Percentiles rank a stretch among this genome's conserved stretches.
These are phyloP conservation scores for Nestor notabilis DNA, from an alignment of 2,113 vertebrate genomes.

Conservation along the genomic window DNA sequence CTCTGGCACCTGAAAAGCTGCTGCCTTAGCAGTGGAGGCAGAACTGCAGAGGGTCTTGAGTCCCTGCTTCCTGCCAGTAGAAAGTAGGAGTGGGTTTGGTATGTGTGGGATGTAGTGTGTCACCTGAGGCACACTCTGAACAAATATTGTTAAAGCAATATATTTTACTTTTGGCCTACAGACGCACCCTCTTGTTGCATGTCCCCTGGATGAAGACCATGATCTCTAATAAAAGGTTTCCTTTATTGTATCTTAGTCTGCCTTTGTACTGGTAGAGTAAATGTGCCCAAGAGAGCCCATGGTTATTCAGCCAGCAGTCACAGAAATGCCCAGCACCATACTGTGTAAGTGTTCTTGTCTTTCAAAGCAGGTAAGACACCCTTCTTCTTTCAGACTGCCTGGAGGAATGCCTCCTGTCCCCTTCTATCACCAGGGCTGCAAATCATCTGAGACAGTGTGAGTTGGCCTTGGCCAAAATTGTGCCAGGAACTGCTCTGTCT, in stretches of 20 bases:
- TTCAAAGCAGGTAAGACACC: neutral
- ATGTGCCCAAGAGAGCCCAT: neutral
- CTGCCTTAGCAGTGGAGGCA: neutral
- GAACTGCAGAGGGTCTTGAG: neutral
- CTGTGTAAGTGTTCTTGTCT: neutral
- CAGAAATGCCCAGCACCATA: neutral
- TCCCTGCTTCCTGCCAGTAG: neutral
- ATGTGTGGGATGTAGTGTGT: neutral
- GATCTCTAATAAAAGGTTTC: neutral
- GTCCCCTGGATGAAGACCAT: neutral
- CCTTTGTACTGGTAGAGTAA: neutral
- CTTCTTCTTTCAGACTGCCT: neutral
- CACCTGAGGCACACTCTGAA: neutral
- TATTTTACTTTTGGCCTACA: neutral
- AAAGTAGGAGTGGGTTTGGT: neutral
- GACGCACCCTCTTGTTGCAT: neutral
- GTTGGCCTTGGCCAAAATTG: neutral
- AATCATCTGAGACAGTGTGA: neutral
- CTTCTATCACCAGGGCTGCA: neutral
- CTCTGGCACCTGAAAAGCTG: neutral
- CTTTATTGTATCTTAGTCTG: neutral
- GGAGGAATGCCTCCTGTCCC: neutral
- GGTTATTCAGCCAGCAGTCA: neutral
- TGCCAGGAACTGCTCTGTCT: neutral
- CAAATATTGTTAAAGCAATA: neutral